These are phyloP conservation scores for Holcopasites calliopsidis DNA, from an alignment of 1,140 invertebrate species.

Conservation along the genomic window DNA sequence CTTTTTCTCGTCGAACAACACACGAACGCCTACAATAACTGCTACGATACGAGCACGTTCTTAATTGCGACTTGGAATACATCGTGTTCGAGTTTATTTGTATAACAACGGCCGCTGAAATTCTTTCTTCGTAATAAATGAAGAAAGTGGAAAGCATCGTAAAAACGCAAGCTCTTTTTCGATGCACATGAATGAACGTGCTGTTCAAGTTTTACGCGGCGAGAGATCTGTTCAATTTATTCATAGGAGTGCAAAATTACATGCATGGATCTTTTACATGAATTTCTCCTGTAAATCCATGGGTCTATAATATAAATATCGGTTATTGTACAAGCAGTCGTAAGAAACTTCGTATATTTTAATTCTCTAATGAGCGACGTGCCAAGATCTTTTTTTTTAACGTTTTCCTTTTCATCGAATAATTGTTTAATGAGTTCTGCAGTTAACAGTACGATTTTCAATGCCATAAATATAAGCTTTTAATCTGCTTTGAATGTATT, in stretches of 20 bases:
- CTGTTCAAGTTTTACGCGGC: no score
- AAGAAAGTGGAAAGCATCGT: neutral
- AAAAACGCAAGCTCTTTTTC: neutral
- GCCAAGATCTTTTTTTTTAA: neutral
- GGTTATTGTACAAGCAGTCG: conserved; percentile 1
- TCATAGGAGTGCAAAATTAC: no score
- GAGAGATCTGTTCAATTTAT: no score
- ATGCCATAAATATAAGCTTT: neutral
- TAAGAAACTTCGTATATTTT: conserved; percentile 1
- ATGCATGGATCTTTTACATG: no score
- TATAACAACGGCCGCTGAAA: neutral
- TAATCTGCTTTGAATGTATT: neutral
- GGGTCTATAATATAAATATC: no score
- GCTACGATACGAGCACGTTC: neutral
- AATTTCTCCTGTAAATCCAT: no score
- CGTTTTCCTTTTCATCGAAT: neutral
- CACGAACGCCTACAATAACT: neutral
- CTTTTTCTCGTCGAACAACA: neutral
- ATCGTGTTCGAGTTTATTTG: neutral
- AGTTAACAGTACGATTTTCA: neutral
- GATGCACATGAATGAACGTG: no score
- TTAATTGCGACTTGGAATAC: neutral
- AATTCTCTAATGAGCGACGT: neutral
- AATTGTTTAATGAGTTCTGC: neutral
- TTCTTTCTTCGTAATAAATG: neutral